phyloP scores from a whole-genome alignment of 2,113 vertebrate genomes.

The Ornithorhynchus anatinus region DNA sequence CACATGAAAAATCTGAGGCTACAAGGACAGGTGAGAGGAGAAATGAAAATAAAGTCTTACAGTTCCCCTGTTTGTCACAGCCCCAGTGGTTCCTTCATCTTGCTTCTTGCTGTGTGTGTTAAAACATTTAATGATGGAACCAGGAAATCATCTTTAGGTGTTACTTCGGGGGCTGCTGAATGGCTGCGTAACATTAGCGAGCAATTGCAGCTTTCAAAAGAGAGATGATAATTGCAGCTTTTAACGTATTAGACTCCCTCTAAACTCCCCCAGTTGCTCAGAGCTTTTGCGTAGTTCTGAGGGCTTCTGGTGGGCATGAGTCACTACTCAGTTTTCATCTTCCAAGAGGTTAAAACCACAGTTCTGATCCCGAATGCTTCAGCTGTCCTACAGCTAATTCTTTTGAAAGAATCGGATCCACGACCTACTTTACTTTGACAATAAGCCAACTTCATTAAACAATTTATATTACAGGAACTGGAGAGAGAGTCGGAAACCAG shows the following conservation, averaged over 20 bases:
- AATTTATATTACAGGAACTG: neutral
- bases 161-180: constrained; percentile 49
- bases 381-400: neutral
- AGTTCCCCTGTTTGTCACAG: neutral
- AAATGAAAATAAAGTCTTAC: neutral
- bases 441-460: neutral
- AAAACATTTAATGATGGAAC: constrained; percentile 34
- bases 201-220: constrained; percentile 45
- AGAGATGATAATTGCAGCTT: constrained; percentile 33
- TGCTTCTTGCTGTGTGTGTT: constrained; percentile 23
- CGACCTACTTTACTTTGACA: neutral
- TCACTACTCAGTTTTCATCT: neutral
- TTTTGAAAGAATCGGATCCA: neutral
- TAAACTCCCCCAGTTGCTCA: neutral
- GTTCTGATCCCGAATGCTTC: neutral
- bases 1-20: neutral
- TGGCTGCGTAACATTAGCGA: constrained; percentile 16
- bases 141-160: constrained; percentile 30
- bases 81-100: neutral
- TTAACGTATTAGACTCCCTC: constrained; percentile 34
- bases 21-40: neutral
- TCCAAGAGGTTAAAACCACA: neutral
- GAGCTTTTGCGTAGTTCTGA: constrained; percentile 34
- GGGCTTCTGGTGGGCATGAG: neutral
- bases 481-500: neutral